Evolutionary conservation across 2,113 vertebrate genomes (phyloP).

Genomic region (Rhinoderma darwinii): DNA sequence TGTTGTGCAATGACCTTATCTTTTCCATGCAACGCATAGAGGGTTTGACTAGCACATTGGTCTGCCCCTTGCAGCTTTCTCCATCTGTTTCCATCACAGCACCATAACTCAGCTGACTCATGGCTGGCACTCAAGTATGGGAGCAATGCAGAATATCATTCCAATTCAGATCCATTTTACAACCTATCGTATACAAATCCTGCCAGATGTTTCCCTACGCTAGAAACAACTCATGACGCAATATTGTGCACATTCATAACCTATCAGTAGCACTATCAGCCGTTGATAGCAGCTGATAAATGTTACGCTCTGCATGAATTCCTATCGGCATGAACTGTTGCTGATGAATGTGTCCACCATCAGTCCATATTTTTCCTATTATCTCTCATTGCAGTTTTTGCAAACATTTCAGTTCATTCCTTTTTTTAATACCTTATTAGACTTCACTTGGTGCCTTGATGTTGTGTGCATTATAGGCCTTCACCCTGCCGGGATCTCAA

Average conservation of each 20-base stretch:
- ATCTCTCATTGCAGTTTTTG: background rate
- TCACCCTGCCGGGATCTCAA: conserved; percentile 39
- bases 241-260: background rate
- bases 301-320: background rate
- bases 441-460: background rate
- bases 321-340: conserved; percentile 24
- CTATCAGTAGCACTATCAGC: background rate
- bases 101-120: background rate
- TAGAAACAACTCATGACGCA: background rate
- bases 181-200: background rate
- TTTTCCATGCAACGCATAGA: background rate
- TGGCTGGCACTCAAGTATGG: background rate
- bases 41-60: background rate
- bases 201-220: background rate
- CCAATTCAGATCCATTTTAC: background rate
- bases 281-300: background rate
- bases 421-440: conserved; percentile 33
- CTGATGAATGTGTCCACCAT: conserved; percentile 5
- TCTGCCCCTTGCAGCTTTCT: background rate
- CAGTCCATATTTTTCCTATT: conserved; percentile 19
- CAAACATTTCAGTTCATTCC: conserved; percentile 7
- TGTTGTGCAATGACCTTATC: background rate
- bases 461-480: background rate
- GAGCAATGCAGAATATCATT: background rate
- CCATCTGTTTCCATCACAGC: background rate